Percentiles rank a stretch among this genome's conserved stretches.
Conservation (phyloP, 2,797 vertebrate species). For the Eulemur mongoz region DNA sequence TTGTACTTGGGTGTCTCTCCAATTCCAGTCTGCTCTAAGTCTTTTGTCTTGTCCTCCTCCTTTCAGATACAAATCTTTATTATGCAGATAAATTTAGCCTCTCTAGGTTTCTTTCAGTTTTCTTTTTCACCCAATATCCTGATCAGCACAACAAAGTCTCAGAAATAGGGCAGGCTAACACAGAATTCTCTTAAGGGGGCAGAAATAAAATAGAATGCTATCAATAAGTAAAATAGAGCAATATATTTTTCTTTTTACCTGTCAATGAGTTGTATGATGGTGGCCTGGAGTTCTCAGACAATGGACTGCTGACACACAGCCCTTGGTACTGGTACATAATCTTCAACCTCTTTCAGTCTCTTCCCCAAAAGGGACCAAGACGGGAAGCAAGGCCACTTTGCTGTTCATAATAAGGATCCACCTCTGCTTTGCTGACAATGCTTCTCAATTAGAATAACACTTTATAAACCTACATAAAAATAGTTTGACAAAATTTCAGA, state of each 20-base stretch:
- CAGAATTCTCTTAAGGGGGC: not conserved
- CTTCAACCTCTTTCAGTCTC: not conserved
- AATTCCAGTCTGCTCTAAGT: not conserved
- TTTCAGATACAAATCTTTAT: not conserved
- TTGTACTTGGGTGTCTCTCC: not conserved
- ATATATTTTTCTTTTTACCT: not conserved
- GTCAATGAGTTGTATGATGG: not conserved
- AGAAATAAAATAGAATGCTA: not conserved
- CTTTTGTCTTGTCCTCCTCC: not conserved
- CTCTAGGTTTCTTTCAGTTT: not conserved
- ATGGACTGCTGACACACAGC: not conserved
- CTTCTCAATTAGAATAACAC: not conserved
- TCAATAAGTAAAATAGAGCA: not conserved
- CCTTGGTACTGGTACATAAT: not conserved
- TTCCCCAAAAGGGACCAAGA: not conserved
- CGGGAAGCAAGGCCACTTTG: not conserved
- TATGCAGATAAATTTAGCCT: not conserved
- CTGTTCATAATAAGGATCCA: not conserved
- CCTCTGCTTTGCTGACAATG: not conserved
- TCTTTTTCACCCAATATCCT: not conserved
- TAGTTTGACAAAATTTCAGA: not conserved
- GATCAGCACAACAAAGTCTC: not conserved
- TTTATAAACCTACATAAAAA: not conserved
- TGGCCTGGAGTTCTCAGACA: not conserved
- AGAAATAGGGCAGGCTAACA: not conserved